Percentiles rank a stretch among this genome's conserved stretches.
Conservation (phyloP, 1,140 invertebrate species). For the Argopecten irradians region DNA sequence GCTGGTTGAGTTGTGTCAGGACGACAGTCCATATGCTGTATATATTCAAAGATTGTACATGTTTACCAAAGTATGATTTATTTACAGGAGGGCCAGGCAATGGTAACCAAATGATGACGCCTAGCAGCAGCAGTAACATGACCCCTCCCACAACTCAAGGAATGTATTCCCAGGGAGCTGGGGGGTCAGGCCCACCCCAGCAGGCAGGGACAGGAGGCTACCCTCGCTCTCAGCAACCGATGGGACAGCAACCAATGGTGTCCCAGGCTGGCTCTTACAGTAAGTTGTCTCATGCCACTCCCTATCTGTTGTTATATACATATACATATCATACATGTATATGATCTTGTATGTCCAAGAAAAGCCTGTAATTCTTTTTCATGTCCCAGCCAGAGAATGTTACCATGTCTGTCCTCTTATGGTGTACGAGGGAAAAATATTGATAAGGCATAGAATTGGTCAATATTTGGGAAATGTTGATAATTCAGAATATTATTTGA, state of each 20-base stretch:
- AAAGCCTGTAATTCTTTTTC: too few species aligned
- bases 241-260: slow-evolving; percentile 49
- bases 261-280: slow-evolving; percentile 37
- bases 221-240: slow-evolving; percentile 45
- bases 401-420: too few species aligned
- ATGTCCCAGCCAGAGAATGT: too few species aligned
- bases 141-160: neutral
- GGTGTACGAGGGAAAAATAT: too few species aligned
- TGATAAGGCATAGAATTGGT: too few species aligned
- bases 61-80: neutral
- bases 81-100: slow-evolving; percentile 24
- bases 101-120: slow-evolving; percentile 40
- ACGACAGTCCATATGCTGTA: neutral
- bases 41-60: neutral
- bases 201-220: slow-evolving; percentile 46
- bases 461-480: too few species aligned
- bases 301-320: too few species aligned
- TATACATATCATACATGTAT: too few species aligned
- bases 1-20: neutral
- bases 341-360: too few species aligned
- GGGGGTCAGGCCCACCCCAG: slow-evolving; percentile 41
- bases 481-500: too few species aligned
- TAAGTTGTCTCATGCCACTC: too few species aligned
- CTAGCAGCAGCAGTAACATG: slow-evolving; percentile 42
- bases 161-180: slow-evolving; percentile 18